phyloP scores from a whole-genome alignment of 2,113 vertebrate species.

The Paramisgurnus dabryanus region DNA sequence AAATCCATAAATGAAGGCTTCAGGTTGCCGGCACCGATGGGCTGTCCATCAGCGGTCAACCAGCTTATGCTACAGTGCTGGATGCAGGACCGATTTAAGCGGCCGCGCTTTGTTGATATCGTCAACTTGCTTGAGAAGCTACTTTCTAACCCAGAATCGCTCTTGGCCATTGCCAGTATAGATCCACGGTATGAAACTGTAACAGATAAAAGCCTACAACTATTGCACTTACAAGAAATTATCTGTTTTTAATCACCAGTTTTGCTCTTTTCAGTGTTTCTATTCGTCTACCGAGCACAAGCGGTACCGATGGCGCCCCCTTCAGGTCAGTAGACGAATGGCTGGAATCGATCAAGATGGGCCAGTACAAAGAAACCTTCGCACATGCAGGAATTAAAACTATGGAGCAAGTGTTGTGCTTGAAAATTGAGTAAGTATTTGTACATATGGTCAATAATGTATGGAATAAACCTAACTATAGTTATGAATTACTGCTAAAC shows the following conservation, averaged over 20 bases:
- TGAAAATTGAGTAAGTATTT: conserved; percentile 91
- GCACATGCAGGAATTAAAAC: conserved; percentile 81
- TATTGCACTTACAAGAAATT: not conserved
- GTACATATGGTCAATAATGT: conserved; percentile 49
- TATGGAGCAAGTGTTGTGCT: conserved; percentile 90
- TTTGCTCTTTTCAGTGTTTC: conserved; percentile 78
- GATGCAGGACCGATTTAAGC: conserved; percentile 86
- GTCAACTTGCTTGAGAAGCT: conserved; percentile 96
- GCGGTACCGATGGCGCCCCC: conserved; percentile 82
- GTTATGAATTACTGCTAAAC: not conserved
- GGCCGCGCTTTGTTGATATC: conserved; percentile 87
- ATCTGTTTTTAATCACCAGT: not conserved
- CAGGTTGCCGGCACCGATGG: conserved; percentile 91
- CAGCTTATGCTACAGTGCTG: conserved; percentile 98
- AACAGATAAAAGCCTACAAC: not conserved
- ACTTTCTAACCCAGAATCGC: conserved; percentile 84
- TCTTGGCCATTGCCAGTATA: conserved; percentile 88
- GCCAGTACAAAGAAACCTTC: conserved; percentile 90
- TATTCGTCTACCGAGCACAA: conserved; percentile 94
- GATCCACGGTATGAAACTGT: conserved; percentile 82
- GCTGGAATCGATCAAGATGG: conserved; percentile 96
- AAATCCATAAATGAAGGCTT: conserved; percentile 95
- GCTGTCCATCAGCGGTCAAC: conserved; percentile 92
- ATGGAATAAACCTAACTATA: not conserved
- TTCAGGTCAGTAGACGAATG: conserved; percentile 90